Evolutionary conservation across 2,888 invertebrate genomes (phyloP), one percentile per base, ranked within the genome.

Genomic region (Cheilosia variabilis): DNA sequence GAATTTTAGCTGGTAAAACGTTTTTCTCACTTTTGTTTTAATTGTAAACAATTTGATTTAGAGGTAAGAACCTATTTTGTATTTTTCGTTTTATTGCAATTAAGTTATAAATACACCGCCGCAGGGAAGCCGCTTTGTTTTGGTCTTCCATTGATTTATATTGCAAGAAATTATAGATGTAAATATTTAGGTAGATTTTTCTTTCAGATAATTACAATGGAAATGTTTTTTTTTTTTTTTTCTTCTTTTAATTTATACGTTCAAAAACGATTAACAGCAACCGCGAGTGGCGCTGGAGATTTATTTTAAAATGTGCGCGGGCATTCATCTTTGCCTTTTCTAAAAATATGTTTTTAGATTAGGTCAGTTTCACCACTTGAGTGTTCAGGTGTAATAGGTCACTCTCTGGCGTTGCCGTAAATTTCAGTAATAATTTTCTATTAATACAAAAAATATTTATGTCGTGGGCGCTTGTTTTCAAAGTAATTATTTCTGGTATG

Each of bases 311-410:
- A 4, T 4, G n/a, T 24, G 5, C 4, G 22, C 34, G 34, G 1
- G 4, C 19, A 15, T 50, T 22, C 17, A 57, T 13, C 17, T 50
- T 22, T n/a, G 1, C 47, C 17, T 17, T 47, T 53, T 13, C 17
- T 10, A 66, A 52, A 66, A 65, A 37, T 52, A 63, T 50, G 13
- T n/a, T 22, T 43, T 34, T n/a, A 52, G 15, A 52, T 24, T 52
- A 66, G 52, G 65, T 66, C 52, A 66, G 52, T 66, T 50, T 50
- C 34, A 63, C 17, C 27, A 47, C 13, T 63, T 31, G n/a, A 13
- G 27, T 7, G 19, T 37, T 63, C 27, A 50, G 19, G 45, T 63
- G 47, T 63, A 31, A 60, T 60, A 60, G 60, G 60, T 63, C 47
- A 50, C 19, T 34, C 31, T 34, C 34, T 6, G 1, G 2, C 7